A percentile compares a stretch with the other conserved stretches of the same genome.
phyloP scores from a whole-genome alignment of 2,888 invertebrate species.

The Sesia apiformis region DNA sequence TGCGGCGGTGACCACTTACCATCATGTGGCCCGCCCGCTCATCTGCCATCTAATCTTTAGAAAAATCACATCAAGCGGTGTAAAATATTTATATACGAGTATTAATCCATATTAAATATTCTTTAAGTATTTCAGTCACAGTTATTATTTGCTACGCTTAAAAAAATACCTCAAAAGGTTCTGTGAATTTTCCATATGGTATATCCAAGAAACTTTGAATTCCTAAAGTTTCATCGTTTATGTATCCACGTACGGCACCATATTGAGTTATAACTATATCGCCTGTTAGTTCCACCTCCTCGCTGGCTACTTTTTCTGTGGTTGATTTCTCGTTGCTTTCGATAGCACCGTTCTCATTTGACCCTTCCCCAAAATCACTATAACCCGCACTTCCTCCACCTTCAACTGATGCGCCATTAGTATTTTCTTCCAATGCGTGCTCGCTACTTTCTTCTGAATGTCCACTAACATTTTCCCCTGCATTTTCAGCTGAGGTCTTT shows the following conservation, averaged over 20 bases:
- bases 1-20: too few relatives aligned
- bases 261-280: slow-evolving; percentile 24
- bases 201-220: slow-evolving; percentile 41
- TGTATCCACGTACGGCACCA: slow-evolving; percentile 31
- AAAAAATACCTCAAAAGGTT: slow-evolving; percentile 28
- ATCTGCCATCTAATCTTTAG: too few relatives aligned
- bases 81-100: too few relatives aligned
- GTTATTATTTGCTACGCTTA: too few relatives aligned
- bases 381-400: not conserved
- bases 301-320: not conserved
- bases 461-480: not conserved
- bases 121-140: too few relatives aligned
- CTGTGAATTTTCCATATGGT: slow-evolving; percentile 36
- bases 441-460: not conserved
- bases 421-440: not conserved
- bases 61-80: too few relatives aligned
- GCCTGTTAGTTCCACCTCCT: slow-evolving; percentile 2
- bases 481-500: not conserved
- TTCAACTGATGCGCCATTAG: not conserved
- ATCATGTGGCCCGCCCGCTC: too few relatives aligned
- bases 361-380: not conserved
- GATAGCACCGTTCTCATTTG: not conserved
- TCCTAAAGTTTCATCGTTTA: slow-evolving; percentile 16
- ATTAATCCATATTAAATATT: too few relatives aligned
- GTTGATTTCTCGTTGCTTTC: not conserved